Evolutionary conservation across 30 jellyfish, hydroid and myxozoan species (phyloP).

Genomic region (Aurelia aurita): DNA sequence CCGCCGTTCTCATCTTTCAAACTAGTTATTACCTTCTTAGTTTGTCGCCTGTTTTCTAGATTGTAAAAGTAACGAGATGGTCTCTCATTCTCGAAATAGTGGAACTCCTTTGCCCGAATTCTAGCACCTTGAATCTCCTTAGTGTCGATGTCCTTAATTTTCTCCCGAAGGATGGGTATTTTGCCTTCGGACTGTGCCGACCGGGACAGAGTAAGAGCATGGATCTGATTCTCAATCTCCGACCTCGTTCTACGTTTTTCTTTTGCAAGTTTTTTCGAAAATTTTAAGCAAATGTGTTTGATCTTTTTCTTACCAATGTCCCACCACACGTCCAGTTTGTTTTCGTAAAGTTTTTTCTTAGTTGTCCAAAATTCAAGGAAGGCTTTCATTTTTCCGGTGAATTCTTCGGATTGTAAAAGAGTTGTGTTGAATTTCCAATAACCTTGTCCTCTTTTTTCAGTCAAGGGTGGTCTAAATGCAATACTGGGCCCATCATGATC

Average conservation of each 20-base stretch:
- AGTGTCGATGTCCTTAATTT: not conserved
- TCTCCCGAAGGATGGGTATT: not conserved
- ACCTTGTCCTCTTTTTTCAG: not conserved
- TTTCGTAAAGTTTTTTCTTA: not conserved
- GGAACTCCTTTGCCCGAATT: conserved; percentile 21
- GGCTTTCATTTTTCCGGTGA: not conserved
- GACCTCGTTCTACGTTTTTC: not conserved
- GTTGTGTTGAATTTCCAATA: not conserved
- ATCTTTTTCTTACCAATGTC: not conserved
- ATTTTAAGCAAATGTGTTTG: not conserved
- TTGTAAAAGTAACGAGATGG: conserved; percentile 6
- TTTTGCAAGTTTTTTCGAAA: not conserved
- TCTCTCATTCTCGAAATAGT: not conserved
- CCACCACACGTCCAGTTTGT: not conserved
- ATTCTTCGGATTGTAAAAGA: not conserved
- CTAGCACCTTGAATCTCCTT: not conserved
- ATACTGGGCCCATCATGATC: not conserved
- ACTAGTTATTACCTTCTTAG: not conserved
- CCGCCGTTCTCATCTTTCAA: not conserved
- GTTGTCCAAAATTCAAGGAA: not conserved
- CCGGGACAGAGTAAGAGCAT: too few species aligned
- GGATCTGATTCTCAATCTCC: too few species aligned
- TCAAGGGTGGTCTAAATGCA: not conserved
- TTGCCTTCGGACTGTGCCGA: too few species aligned
- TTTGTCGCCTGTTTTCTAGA: conserved; percentile 11